Percentiles rank a stretch among this genome's conserved stretches.
Evolutionary conservation across 1,140 invertebrate species (phyloP).

Genomic region (Hyphantria cunea): DNA sequence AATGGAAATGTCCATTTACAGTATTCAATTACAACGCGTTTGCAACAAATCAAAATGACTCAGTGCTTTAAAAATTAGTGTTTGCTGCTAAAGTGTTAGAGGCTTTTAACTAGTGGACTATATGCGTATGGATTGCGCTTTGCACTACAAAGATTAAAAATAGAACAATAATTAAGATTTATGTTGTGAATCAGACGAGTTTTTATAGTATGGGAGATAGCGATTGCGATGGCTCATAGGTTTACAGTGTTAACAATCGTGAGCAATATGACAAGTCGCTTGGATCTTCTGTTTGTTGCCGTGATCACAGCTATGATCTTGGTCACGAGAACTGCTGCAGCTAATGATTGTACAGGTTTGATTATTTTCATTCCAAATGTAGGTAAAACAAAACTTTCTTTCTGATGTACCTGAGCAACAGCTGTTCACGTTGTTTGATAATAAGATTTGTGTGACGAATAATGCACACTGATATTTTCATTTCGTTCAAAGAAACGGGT

Average conservation of each 20-base stretch:
- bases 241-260: constrained; percentile 10
- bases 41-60: constrained; percentile 61
- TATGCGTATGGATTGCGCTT: constrained; percentile 41
- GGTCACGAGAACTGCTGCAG: constrained; percentile 36
- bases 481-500: constrained; percentile 13
- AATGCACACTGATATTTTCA: neutral
- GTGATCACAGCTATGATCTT: constrained; percentile 41
- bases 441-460: constrained; percentile 6
- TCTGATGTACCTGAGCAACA: constrained; percentile 1
- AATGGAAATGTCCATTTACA: constrained; percentile 18
- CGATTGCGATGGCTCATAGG: constrained; percentile 22
- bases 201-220: constrained; percentile 32
- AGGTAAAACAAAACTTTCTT: constrained; percentile 11
- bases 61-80: constrained; percentile 64
- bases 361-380: constrained; percentile 40
- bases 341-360: constrained; percentile 55
- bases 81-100: constrained; percentile 59
- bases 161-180: constrained; percentile 45
- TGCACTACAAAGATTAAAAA: constrained; percentile 47
- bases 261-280: constrained; percentile 48
- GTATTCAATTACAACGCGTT: constrained; percentile 50
- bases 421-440: constrained; percentile 8
- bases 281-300: constrained; percentile 41
- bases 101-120: constrained; percentile 46
- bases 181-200: constrained; percentile 39